Percentiles rank a stretch among this genome's conserved stretches.
phyloP scores from a whole-genome alignment of 2,113 vertebrate species.

The Origma solitaria region DNA sequence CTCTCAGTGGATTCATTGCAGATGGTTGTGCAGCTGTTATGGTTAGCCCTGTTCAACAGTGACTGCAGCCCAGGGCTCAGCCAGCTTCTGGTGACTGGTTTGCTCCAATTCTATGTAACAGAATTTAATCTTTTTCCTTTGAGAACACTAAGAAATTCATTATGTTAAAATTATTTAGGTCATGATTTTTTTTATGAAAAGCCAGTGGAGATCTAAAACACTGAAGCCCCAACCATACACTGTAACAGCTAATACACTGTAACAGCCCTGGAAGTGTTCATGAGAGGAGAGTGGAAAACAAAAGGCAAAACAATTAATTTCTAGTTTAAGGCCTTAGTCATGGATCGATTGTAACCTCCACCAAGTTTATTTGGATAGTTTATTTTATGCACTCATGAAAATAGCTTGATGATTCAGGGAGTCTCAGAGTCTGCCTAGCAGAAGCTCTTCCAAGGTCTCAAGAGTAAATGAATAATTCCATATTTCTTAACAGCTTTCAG shows the following conservation, averaged over 20 bases:
- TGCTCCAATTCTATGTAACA: not conserved
- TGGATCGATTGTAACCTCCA: not conserved
- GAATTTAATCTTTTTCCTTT: not conserved
- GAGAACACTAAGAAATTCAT: not conserved
- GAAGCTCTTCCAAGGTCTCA: not conserved
- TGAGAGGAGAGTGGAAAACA: not conserved
- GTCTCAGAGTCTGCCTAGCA: not conserved
- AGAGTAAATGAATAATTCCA: not conserved
- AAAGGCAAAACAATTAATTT: not conserved
- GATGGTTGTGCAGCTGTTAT: not conserved
- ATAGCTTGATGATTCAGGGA: not conserved
- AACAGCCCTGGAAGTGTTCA: not conserved
- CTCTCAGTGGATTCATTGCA: not conserved
- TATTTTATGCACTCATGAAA: not conserved
- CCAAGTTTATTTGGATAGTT: not conserved
- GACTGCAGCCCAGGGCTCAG: not conserved
- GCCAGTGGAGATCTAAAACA: not conserved
- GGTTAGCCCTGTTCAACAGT: not conserved
- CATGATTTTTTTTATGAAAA: not conserved
- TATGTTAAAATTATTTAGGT: not conserved
- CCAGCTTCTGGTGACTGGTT: not conserved
- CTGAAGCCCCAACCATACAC: not conserved
- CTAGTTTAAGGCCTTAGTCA: not conserved
- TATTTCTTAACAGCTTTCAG: not conserved
- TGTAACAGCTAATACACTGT: not conserved